Percentiles rank a stretch among this genome's conserved stretches.
These are phyloP conservation scores for Muschampia plurimacula DNA, from an alignment of 2,888 invertebrate genomes.

Conservation along the genomic window DNA sequence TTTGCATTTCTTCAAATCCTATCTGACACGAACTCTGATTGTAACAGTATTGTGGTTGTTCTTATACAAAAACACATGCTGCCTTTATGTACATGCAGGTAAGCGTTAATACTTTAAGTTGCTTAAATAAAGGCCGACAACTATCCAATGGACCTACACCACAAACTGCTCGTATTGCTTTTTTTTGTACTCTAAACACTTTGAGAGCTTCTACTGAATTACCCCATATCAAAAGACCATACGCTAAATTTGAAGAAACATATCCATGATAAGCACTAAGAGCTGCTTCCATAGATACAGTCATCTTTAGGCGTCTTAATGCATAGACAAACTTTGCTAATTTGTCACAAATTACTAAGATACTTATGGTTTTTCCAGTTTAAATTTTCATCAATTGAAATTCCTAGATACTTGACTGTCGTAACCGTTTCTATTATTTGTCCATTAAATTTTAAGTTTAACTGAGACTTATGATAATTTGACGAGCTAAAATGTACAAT, in stretches of 20 bases:
- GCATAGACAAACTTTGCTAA: not conserved
- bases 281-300: not conserved
- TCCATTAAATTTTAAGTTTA: not conserved
- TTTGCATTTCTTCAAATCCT: too few relatives aligned
- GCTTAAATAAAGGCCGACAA: slow-evolving; percentile 17
- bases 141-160: not conserved
- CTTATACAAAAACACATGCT: slow-evolving; percentile 12
- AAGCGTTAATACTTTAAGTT: slow-evolving; percentile 10
- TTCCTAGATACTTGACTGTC: not conserved
- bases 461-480: not conserved
- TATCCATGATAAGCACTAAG: slow-evolving; percentile 5
- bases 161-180: not conserved
- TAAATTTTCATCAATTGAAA: not conserved
- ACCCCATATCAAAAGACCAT: slow-evolving; percentile 1
- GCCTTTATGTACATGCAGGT: slow-evolving; percentile 22
- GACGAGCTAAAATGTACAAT: not conserved
- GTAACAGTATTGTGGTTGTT: too few relatives aligned
- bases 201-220: not conserved
- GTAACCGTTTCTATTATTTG: not conserved
- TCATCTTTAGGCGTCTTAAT: not conserved
- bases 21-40: too few relatives aligned
- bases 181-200: slow-evolving; percentile 1
- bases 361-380: not conserved
- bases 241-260: not conserved
- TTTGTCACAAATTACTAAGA: not conserved